Base-by-base conservation (phyloP, 2,888 invertebrate genomes). In the Monoplex corrugatus region DNA sequence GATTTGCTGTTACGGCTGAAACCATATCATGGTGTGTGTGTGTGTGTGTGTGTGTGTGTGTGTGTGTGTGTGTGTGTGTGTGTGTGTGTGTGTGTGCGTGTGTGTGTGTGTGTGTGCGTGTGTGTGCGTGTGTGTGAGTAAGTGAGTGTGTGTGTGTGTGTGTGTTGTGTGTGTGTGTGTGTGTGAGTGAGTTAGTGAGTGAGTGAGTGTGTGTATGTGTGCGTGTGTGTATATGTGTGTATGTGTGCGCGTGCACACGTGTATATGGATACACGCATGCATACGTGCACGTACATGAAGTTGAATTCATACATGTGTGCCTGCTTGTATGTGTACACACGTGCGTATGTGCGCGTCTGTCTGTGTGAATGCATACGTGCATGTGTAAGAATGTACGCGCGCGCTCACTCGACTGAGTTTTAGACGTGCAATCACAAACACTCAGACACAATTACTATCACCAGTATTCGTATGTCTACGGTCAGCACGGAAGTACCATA, bases 191-290 rank as follows among this genome's bases (percentile, higher is more conserved):
- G 57, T 63, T 35, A 5, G 57, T 86, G 57, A 13, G 40, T 86
- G 40, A 38, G 57, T 85, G 84, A 32, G 63, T 72, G 68, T 86
- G 72, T 72, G 86, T 86, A 28, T 86, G 35, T 86, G 40, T 86
- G 43, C 38, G 40, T 43, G 44, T 38, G 44, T 72, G 86, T 28
- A 43, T 68, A 40, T 38, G 28, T 43, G 75, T 72, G 68, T 86
- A 72, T 86, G 68, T 72, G 75, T 40, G 63, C 19, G 68, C 23
- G 63, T 10, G 86, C 2, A 57, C 3, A 43, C 8, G 86, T 13
- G 63, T 57, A 38, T n/a, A 57, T 38, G 86, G 13, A 28, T 50
- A 28, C 13, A 13, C 38, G 32, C 50, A 19, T 72, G 35, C 23
- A 8, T 72, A 35, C 19, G 6, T 72, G 2, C n/a, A 28, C n/a